Evolutionary conservation across 2,888 invertebrate species (phyloP).

Genomic region (Ophion ellenae): DNA sequence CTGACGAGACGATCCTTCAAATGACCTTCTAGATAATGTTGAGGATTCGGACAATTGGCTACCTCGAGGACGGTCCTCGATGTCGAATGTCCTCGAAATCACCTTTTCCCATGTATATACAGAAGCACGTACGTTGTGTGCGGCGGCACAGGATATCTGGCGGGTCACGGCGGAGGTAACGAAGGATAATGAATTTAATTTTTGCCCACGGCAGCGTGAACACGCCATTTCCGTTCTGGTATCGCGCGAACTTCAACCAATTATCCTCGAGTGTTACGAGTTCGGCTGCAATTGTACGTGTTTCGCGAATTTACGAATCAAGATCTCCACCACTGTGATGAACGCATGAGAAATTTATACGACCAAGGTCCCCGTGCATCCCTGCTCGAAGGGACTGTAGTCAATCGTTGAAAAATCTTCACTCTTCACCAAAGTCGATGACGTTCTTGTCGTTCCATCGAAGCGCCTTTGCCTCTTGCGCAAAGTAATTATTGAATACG

Average conservation of each 20-base stretch:
- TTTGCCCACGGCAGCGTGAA: slow-evolving; percentile 63
- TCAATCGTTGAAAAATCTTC: too few relatives aligned
- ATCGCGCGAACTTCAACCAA: slow-evolving; percentile 58
- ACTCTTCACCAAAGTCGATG: background rate
- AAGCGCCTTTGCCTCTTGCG: background rate
- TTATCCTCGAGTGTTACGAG: slow-evolving; percentile 37
- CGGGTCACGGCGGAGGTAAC: slow-evolving; percentile 56
- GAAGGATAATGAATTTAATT: slow-evolving; percentile 63
- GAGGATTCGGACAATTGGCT: background rate
- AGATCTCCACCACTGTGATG: background rate
- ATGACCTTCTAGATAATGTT: background rate
- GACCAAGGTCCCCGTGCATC: background rate
- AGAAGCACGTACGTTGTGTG: slow-evolving; percentile 6
- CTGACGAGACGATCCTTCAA: background rate
- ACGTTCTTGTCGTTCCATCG: background rate
- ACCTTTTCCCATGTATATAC: background rate
- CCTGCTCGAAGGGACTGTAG: too few relatives aligned
- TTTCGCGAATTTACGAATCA: slow-evolving; percentile 26
- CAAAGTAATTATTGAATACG: slow-evolving; percentile 13
- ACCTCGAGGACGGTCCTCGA: background rate
- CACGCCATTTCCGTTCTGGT: slow-evolving; percentile 51
- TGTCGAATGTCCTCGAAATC: background rate
- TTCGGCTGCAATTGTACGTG: slow-evolving; percentile 20
- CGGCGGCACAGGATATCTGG: slow-evolving; percentile 38
- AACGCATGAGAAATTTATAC: background rate